Percentiles rank a stretch among this genome's conserved stretches.
phyloP scores from a whole-genome alignment of 2,888 invertebrate genomes.

The Leucophenga maculata region DNA sequence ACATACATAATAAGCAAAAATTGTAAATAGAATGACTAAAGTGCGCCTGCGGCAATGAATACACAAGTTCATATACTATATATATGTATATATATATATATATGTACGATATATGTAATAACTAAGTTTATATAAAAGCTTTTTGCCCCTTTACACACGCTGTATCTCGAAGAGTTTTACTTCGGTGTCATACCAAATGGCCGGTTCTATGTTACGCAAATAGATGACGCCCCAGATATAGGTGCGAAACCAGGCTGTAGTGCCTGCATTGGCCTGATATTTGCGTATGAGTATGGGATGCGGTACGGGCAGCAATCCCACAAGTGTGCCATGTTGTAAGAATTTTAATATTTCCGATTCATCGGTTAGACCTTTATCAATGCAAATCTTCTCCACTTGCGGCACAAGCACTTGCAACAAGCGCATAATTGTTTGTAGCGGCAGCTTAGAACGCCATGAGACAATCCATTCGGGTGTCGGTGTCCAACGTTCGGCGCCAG shows the following conservation, averaged over 20 bases:
- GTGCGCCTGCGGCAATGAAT: conserved; percentile 13
- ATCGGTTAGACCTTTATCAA: conserved; percentile 98
- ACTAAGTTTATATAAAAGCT: conserved; percentile 1
- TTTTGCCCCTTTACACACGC: conserved; percentile 77
- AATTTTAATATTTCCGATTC: conserved; percentile 99
- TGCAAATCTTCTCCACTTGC: conserved; percentile 99
- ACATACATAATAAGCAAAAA: background rate
- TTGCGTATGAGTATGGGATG: conserved; percentile 99
- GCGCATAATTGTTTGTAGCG: conserved; percentile 99
- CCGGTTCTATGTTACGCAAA: conserved; percentile 97
- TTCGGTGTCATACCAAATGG: conserved; percentile 99
- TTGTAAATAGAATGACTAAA: background rate
- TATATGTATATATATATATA: background rate
- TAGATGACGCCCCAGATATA: conserved; percentile 99
- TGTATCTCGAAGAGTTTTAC: conserved; percentile 99
- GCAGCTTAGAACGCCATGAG: conserved; percentile 96
- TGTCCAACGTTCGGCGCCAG: conserved; percentile 77
- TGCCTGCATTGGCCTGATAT: conserved; percentile 98
- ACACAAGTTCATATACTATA: background rate
- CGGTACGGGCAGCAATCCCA: conserved; percentile 97
- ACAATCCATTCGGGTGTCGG: conserved; percentile 95
- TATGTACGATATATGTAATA: conserved; percentile 29
- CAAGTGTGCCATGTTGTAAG: conserved; percentile 97
- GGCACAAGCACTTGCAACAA: conserved; percentile 98
- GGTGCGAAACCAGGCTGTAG: conserved; percentile 99